phyloP scores from a whole-genome alignment of 2,113 vertebrate species.

The Scopus umbretta region DNA sequence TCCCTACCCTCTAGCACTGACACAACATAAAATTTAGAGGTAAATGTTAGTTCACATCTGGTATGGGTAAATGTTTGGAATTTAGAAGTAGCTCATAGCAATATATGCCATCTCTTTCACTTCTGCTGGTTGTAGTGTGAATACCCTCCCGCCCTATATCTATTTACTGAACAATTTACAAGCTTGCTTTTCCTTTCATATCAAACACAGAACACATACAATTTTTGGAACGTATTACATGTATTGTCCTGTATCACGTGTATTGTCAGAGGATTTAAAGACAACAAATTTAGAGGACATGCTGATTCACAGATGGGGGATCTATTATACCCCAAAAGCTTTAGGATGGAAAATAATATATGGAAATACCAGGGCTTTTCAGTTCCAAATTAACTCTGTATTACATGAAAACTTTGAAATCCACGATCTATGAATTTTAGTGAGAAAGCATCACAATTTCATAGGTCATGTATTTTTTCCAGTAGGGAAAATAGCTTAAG shows the following conservation, averaged over 20 bases:
- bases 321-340: neutral
- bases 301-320: neutral
- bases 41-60: neutral
- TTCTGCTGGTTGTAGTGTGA: neutral
- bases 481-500: neutral
- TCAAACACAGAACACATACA: neutral
- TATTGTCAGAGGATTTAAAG: neutral
- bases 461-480: neutral
- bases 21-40: neutral
- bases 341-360: neutral
- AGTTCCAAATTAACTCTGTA: neutral
- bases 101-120: slow-evolving; percentile 5
- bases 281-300: neutral
- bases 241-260: neutral
- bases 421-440: neutral
- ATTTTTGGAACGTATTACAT: neutral
- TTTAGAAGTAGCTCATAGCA: neutral
- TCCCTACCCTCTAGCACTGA: neutral
- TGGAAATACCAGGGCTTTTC: neutral
- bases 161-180: neutral
- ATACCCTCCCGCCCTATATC: neutral
- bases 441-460: neutral
- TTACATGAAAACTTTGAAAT: neutral
- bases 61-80: slow-evolving; percentile 2
- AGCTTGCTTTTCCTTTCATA: neutral